phyloP scores from a whole-genome alignment of 2,888 invertebrate genomes.

The Argyra leucocephala region DNA sequence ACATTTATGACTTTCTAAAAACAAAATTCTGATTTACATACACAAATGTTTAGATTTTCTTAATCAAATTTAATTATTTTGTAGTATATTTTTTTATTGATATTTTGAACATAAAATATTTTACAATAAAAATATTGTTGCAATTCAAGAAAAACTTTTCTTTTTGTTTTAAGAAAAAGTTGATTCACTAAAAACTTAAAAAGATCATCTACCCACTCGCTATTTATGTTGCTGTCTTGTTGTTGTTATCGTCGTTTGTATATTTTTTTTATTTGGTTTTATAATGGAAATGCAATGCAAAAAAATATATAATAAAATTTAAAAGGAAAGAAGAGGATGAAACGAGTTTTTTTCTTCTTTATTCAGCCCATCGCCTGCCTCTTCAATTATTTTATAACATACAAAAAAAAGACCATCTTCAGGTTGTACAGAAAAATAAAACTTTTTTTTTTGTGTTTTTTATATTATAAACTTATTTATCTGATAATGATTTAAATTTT shows the following conservation, averaged over 20 bases:
- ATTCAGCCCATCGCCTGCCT: neutral
- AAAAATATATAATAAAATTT: neutral
- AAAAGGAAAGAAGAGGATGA: conserved; percentile 1
- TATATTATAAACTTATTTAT: neutral
- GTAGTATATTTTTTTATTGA: too few relatives aligned
- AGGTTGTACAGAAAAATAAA: neutral
- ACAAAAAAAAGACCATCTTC: neutral
- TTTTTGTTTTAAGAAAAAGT: neutral
- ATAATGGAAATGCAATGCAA: neutral
- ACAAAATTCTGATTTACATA: too few relatives aligned
- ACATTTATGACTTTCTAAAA: too few relatives aligned
- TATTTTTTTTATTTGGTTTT: neutral
- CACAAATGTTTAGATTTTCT: too few relatives aligned
- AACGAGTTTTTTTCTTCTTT: neutral
- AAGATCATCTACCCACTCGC: neutral
- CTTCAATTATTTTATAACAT: neutral
- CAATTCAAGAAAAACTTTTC: neutral
- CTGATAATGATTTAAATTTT: neutral
- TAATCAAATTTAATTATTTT: too few relatives aligned
- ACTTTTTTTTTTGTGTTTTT: neutral
- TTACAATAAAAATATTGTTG: neutral
- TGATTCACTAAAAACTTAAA: neutral
- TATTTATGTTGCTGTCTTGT: neutral
- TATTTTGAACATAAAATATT: too few relatives aligned
- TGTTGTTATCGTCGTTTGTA: neutral